Evolutionary conservation across 37 sponge, comb jelly and placozoan genomes (phyloP).

Genomic region (Agelas oroides): DNA sequence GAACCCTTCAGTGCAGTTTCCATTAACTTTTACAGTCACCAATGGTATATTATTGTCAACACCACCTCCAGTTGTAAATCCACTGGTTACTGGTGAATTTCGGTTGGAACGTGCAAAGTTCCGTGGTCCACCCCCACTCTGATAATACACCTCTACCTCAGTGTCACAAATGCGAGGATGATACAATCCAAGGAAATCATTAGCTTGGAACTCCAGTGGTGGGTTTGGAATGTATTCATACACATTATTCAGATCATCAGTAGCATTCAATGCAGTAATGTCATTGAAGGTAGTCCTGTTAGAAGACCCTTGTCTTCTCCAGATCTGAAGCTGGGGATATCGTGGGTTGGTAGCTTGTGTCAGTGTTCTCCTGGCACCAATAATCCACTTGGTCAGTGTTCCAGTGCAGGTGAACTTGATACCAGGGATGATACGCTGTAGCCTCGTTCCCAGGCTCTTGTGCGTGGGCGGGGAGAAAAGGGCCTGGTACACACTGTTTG

Average conservation of each 20-base stretch:
- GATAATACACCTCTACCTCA: neutral
- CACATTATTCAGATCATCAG: neutral
- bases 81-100: too few relatives aligned
- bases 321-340: conserved; percentile 9
- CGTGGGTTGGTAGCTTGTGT: neutral
- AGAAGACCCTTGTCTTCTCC: neutral
- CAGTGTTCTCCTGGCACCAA: neutral
- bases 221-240: neutral
- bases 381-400: neutral
- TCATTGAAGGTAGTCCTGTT: neutral
- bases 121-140: neutral
- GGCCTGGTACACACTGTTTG: too few relatives aligned
- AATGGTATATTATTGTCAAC: neutral
- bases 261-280: neutral
- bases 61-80: too few relatives aligned
- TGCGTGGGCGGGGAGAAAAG: too few relatives aligned
- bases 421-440: conserved; percentile 11
- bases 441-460: too few relatives aligned
- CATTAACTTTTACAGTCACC: conserved; percentile 1
- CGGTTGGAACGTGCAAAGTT: neutral
- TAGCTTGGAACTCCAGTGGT: neutral
- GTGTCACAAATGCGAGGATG: neutral
- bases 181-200: conserved; percentile 3
- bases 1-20: too few relatives aligned
- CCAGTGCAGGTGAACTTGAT: neutral